Conservation (phyloP, 2,113 vertebrate species). For the Perca schrenkii region DNA sequence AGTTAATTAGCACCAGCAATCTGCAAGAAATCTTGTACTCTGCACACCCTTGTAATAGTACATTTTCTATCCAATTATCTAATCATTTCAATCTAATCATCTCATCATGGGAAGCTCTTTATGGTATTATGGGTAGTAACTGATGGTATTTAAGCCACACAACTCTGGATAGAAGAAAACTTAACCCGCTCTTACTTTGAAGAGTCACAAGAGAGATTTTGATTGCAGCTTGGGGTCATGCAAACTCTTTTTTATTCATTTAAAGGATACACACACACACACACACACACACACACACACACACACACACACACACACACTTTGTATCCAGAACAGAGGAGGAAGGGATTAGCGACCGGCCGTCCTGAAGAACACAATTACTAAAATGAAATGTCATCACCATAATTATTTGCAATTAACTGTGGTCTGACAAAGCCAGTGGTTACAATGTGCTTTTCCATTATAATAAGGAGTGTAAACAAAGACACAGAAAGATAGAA, state of each 20-base stretch:
- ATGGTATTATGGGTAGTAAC: conserved; percentile 56
- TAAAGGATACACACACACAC: conserved; percentile 46
- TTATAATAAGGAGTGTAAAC: conserved; percentile 71
- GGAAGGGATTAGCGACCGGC: conserved; percentile 72
- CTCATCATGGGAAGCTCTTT: conserved; percentile 68
- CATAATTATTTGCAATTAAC: conserved; percentile 82
- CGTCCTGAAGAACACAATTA: conserved; percentile 79
- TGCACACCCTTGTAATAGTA: conserved; percentile 62
- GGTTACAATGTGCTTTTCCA: conserved; percentile 67
- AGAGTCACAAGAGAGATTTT: conserved; percentile 37
- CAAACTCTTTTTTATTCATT: conserved; percentile 52
- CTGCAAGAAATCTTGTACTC: conserved; percentile 63
- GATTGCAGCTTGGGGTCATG: conserved; percentile 35
- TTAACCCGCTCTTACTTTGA: conserved; percentile 44
- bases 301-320: conserved; percentile 42
- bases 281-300: conserved; percentile 30
- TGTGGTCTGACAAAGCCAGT: conserved; percentile 68
- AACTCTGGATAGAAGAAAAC: conserved; percentile 22
- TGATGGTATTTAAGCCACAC: conserved; percentile 26
- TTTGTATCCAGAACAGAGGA: conserved; percentile 63
- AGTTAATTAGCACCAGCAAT: conserved; percentile 72
- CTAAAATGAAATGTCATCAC: conserved; percentile 79
- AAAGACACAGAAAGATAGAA: conserved; percentile 61
- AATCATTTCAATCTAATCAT: conserved; percentile 79
- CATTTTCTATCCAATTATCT: conserved; percentile 78